A percentile compares a stretch with the other conserved stretches of the same genome.
phyloP scores from a whole-genome alignment of 2,113 vertebrate genomes.

The Eupsittula cactorum region DNA sequence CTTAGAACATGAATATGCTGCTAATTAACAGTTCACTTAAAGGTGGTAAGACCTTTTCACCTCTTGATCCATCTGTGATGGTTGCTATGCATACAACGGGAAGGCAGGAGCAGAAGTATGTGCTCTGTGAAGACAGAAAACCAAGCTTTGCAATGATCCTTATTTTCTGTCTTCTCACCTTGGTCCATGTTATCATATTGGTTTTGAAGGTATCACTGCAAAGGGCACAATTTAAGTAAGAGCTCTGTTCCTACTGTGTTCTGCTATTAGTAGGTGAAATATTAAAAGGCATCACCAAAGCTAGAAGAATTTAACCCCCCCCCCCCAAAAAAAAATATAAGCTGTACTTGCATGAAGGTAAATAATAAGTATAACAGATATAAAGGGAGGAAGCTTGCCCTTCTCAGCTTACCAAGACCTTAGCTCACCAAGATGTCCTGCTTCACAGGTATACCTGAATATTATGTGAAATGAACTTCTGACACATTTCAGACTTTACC shows the following conservation, averaged over 20 bases:
- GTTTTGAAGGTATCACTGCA: not conserved
- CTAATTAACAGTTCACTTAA: not conserved
- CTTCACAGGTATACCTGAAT: not conserved
- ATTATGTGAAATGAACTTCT: not conserved
- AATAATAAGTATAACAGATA: not conserved
- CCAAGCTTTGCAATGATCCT: not conserved
- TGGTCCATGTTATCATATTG: not conserved
- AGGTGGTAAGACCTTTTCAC: not conserved
- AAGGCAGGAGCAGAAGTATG: not conserved
- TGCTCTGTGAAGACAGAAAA: not conserved
- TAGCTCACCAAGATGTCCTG: not conserved
- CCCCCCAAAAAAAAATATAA: not conserved
- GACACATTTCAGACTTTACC: not conserved
- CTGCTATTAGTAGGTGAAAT: not conserved
- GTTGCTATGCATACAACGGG: not conserved
- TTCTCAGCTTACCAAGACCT: not conserved
- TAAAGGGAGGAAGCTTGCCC: not conserved
- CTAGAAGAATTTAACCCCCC: not conserved
- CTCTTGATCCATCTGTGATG: not conserved
- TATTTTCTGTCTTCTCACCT: not conserved
- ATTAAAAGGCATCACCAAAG: not conserved
- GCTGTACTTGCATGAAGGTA: rapidly evolving
- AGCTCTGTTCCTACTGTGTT: not conserved
- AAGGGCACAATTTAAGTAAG: not conserved
- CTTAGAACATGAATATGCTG: not conserved